Percentiles rank a stretch among this genome's conserved stretches.
Evolutionary conservation across 2,113 vertebrate genomes (phyloP).

Genomic region (Peromyscus leucopus): DNA sequence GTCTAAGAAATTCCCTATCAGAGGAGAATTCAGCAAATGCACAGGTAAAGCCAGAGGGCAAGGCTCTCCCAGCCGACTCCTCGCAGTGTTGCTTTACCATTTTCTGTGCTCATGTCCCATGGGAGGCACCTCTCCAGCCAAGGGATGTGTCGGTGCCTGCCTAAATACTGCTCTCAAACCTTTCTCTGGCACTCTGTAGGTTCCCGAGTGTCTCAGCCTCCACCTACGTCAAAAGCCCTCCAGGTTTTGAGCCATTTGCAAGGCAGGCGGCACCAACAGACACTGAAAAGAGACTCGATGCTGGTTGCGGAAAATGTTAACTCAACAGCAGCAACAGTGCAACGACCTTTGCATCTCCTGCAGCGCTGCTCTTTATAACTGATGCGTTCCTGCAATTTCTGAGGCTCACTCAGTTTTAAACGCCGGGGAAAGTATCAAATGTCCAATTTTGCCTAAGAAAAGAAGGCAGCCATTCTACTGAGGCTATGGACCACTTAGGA

Average conservation of each 20-base stretch:
- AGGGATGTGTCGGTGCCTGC: slow-evolving; percentile 88
- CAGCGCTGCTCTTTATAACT: background rate
- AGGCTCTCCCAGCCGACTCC: slow-evolving; percentile 32
- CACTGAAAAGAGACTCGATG: slow-evolving; percentile 71
- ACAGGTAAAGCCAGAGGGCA: slow-evolving; percentile 21
- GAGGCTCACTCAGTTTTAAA: background rate
- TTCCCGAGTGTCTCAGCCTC: slow-evolving; percentile 85
- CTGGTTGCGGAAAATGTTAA: slow-evolving; percentile 51
- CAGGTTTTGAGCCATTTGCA: slow-evolving; percentile 80
- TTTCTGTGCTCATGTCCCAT: slow-evolving; percentile 84
- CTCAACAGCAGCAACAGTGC: slow-evolving; percentile 73
- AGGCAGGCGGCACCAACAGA: slow-evolving; percentile 83
- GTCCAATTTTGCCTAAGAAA: background rate
- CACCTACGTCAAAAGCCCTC: slow-evolving; percentile 86
- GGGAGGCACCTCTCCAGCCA: slow-evolving; percentile 80
- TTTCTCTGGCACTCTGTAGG: slow-evolving; percentile 76
- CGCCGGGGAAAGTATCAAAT: background rate
- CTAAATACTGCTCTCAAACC: slow-evolving; percentile 82
- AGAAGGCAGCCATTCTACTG: background rate
- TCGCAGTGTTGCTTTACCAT: slow-evolving; percentile 84
- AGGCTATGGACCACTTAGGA: background rate
- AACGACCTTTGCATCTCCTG: background rate
- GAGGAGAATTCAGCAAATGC: background rate
- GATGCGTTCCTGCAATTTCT: background rate
- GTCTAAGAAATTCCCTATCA: slow-evolving; percentile 38